Evolutionary conservation across 2,888 invertebrate genomes (phyloP).

Genomic region (Coleophora deauratella): DNA sequence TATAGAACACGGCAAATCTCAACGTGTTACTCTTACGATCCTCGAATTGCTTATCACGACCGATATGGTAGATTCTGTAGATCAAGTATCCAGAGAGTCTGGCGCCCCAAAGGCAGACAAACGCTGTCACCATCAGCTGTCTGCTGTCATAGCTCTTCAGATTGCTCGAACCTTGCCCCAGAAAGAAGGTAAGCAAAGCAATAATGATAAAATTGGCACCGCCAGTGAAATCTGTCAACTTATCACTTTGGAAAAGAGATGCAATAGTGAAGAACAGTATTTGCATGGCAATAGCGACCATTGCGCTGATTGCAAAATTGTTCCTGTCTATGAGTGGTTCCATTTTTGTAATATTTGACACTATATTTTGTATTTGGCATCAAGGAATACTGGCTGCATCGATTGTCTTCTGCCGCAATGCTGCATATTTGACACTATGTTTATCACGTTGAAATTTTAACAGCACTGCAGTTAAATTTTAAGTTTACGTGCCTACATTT

Average conservation of each 20-base stretch:
- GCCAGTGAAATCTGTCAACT: conserved; percentile 94
- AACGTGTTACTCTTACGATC: conserved; percentile 90
- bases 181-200: conserved; percentile 88
- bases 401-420: conserved; percentile 50
- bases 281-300: conserved; percentile 89
- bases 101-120: conserved; percentile 91
- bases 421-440: conserved; percentile 36
- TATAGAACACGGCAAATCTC: conserved; percentile 94
- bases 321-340: conserved; percentile 85
- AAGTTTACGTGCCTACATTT: no score
- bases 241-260: conserved; percentile 89
- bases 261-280: conserved; percentile 91
- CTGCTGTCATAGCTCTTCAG: conserved; percentile 87
- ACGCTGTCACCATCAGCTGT: conserved; percentile 92
- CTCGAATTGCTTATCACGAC: conserved; percentile 92
- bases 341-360: conserved; percentile 64
- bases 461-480: conserved; percentile 6
- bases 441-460: conserved; percentile 12
- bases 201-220: conserved; percentile 94
- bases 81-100: conserved; percentile 90
- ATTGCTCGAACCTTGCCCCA: conserved; percentile 84
- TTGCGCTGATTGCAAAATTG: conserved; percentile 90
- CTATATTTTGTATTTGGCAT: conserved; percentile 47
- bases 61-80: conserved; percentile 92
- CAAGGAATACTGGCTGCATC: conserved; percentile 33